phyloP scores from a whole-genome alignment of 1,140 invertebrate genomes.

The Charaxes varanes region DNA sequence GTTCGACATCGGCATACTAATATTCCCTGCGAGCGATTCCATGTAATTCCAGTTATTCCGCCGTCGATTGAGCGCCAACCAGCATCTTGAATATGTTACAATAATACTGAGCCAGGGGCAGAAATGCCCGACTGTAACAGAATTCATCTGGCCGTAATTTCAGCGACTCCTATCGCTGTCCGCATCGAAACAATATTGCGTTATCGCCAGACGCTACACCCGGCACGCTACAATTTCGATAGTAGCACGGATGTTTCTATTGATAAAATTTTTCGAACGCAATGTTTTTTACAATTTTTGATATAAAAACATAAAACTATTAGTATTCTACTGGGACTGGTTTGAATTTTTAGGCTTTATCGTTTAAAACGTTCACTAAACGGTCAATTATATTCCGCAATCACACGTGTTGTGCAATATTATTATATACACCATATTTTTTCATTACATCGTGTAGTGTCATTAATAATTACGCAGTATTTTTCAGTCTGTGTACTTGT shows the following conservation, averaged over 20 bases:
- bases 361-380: too few species aligned
- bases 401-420: too few species aligned
- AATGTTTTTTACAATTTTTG: neutral
- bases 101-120: conserved; percentile 24
- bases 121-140: conserved; percentile 35
- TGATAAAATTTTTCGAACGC: conserved; percentile 5
- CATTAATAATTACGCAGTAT: too few species aligned
- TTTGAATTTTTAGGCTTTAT: too few species aligned
- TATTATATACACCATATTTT: too few species aligned
- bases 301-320: too few species aligned
- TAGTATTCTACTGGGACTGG: too few species aligned
- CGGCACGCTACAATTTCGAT: conserved; percentile 15
- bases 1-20: conserved; percentile 62
- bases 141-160: conserved; percentile 26
- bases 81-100: conserved; percentile 67
- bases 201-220: conserved; percentile 20
- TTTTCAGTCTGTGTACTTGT: too few species aligned
- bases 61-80: conserved; percentile 48
- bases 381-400: too few species aligned
- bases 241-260: conserved; percentile 8
- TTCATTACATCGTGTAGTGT: too few species aligned
- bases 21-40: conserved; percentile 56
- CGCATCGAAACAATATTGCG: conserved; percentile 24
- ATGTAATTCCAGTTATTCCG: conserved; percentile 59
- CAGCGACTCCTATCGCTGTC: conserved; percentile 16